These are phyloP conservation scores for Stegodyphus dumicola DNA, from an alignment of 1,140 invertebrate genomes.

Conservation along the genomic window DNA sequence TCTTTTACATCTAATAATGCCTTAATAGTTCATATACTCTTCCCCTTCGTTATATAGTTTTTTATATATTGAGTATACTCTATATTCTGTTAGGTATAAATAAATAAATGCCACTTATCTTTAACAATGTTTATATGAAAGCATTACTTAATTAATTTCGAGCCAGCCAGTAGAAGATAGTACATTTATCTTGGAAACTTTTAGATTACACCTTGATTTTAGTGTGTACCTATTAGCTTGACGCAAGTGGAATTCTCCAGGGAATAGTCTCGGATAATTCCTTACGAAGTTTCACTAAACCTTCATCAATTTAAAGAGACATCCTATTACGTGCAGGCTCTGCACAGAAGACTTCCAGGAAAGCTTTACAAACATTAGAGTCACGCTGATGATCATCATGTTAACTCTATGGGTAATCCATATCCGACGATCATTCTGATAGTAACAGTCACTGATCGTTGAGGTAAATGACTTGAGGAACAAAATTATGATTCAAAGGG, in stretches of 20 bases:
- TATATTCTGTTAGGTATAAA: too few species aligned
- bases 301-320: constrained; percentile 47
- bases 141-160: too few species aligned
- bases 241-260: constrained; percentile 23
- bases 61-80: too few species aligned
- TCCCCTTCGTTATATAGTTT: too few species aligned
- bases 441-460: constrained; percentile 21
- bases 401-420: constrained; percentile 34
- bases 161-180: background rate
- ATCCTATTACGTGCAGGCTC: constrained; percentile 30
- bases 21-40: too few species aligned
- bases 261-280: constrained; percentile 27
- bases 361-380: constrained; percentile 1
- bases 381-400: constrained; percentile 32
- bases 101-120: too few species aligned
- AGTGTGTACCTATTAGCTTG: constrained; percentile 36
- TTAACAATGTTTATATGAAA: too few species aligned
- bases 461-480: background rate
- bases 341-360: constrained; percentile 29
- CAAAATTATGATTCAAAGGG: too few species aligned
- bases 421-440: constrained; percentile 22
- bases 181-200: constrained; percentile 7
- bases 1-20: too few species aligned
- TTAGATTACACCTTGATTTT: constrained; percentile 24
- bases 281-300: constrained; percentile 39